Percentiles rank a stretch among this genome's conserved stretches.
Evolutionary conservation across 2,113 vertebrate genomes (phyloP).

Genomic region (Pollachius pollachius): DNA sequence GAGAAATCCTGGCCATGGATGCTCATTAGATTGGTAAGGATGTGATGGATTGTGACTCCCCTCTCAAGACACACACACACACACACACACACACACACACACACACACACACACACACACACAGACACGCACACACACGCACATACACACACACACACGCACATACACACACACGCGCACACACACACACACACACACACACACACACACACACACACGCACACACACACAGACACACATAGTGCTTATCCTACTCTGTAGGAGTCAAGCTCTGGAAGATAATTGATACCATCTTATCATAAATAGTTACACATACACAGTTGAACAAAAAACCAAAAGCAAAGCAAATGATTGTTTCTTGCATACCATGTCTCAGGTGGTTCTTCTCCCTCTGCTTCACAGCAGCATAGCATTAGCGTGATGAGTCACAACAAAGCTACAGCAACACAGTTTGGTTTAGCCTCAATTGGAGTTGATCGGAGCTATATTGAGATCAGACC

Average conservation of each 20-base stretch:
- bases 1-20: background rate
- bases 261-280: no score
- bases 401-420: no score
- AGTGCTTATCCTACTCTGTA: no score
- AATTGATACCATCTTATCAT: no score
- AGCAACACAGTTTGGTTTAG: background rate
- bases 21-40: slow-evolving; percentile 21
- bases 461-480: no score
- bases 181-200: background rate
- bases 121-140: background rate
- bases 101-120: background rate
- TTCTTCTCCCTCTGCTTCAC: no score
- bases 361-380: no score
- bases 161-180: background rate
- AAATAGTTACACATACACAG: no score
- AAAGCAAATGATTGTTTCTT: no score
- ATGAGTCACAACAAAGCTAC: background rate
- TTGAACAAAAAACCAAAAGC: no score
- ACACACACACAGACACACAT: background rate
- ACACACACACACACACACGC: slow-evolving; percentile 1
- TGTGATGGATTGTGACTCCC: slow-evolving; percentile 13
- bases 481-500: no score
- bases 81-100: background rate
- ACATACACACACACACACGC: background rate
- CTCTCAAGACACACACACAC: background rate